Percentiles rank a stretch among this genome's conserved stretches.
Conservation (phyloP, 2,888 invertebrate genomes). For the Torymus aiolomorphi region DNA sequence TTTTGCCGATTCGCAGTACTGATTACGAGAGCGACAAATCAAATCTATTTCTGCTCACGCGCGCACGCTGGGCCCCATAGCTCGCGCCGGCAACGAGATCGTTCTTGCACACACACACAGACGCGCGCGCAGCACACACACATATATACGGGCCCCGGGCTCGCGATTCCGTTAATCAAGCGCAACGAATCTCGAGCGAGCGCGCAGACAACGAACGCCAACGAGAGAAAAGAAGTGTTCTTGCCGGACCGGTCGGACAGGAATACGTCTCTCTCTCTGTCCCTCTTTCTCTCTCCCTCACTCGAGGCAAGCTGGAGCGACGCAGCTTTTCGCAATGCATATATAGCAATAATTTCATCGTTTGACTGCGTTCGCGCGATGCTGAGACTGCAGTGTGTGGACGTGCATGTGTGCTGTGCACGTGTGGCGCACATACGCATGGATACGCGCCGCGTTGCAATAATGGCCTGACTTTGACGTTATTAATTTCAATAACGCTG, state of each 20-base stretch:
- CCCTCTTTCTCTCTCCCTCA: background rate
- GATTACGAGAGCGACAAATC: constrained; percentile 53
- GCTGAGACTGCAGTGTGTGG: background rate
- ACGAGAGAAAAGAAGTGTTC: constrained; percentile 28
- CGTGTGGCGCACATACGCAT: background rate
- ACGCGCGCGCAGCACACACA: background rate
- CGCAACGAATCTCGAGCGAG: constrained; percentile 51
- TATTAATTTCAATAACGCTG: constrained; percentile 48
- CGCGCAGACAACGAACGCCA: background rate
- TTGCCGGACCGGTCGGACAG: constrained; percentile 52
- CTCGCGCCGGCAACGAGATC: constrained; percentile 40
- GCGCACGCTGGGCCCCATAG: background rate
- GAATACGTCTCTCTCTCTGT: constrained; percentile 37
- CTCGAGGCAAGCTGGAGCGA: no score
- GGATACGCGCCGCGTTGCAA: constrained; percentile 1
- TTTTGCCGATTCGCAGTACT: constrained; percentile 46
- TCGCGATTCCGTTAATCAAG: constrained; percentile 56
- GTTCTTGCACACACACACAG: background rate
- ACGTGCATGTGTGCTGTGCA: background rate
- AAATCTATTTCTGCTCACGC: constrained; percentile 35
- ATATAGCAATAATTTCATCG: constrained; percentile 36
- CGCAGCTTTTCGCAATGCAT: constrained; percentile 31
- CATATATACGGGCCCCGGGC: background rate
- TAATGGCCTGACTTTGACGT: constrained; percentile 34
- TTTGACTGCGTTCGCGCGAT: constrained; percentile 2